phyloP scores from a whole-genome alignment of 1,140 invertebrate species.

The Cherax destructor region DNA sequence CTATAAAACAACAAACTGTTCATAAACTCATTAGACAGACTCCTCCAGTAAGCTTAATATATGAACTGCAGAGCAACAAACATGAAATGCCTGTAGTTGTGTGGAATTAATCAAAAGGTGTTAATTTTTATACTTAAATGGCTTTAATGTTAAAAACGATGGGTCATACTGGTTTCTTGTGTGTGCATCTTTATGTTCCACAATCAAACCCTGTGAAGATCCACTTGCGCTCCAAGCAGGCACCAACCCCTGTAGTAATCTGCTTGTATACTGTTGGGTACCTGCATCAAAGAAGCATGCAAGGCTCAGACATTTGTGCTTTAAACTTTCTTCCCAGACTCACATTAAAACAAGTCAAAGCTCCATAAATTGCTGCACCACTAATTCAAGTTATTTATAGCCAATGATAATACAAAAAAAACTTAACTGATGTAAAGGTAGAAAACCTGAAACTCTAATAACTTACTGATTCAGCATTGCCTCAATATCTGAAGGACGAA shows the following conservation, averaged over 20 bases:
- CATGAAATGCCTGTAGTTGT: background rate
- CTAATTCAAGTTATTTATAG: too few species aligned
- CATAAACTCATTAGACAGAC: background rate
- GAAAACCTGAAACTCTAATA: background rate
- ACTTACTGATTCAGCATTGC: constrained; percentile 82
- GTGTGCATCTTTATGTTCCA: background rate
- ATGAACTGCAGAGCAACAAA: background rate
- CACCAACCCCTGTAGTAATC: constrained; percentile 84
- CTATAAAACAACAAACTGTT: background rate
- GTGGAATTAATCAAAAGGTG: background rate
- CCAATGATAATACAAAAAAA: background rate
- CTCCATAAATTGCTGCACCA: too few species aligned
- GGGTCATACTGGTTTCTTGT: background rate
- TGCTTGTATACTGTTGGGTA: constrained; percentile 85
- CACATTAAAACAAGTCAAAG: too few species aligned
- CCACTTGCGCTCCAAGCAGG: constrained; percentile 87
- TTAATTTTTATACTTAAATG: background rate
- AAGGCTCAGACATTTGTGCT: too few species aligned
- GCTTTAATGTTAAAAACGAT: background rate
- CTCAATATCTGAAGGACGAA: constrained; percentile 85
- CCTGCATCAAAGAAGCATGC: constrained; percentile 16
- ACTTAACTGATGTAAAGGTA: too few species aligned
- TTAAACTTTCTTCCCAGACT: too few species aligned
- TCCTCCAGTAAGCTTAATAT: background rate
- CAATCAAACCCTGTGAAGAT: constrained; percentile 74